Base-by-base conservation (phyloP, 1,140 invertebrate species). In the Samia ricini region DNA sequence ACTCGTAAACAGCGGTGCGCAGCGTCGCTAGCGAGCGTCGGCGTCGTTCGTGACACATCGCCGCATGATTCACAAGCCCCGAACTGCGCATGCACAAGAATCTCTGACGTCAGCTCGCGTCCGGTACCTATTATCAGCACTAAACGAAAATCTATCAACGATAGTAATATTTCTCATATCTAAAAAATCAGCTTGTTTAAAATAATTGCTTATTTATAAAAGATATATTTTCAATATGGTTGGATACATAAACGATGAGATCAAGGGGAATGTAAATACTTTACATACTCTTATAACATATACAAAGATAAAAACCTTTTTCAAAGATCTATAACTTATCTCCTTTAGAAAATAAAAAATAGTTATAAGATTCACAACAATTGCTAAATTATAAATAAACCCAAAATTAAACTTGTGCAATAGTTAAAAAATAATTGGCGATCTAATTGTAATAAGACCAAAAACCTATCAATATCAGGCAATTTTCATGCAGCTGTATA, bases 41-140 rank as follows among this genome's bases (percentile, higher is more conserved):
- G 54, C 64, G 69, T 59, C 65, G 70, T 49, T 63, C 74, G 76
- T 83, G 82, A 83, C 82, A 83, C 83, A 85, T 84, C 79, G 74
- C 56, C 72, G 76, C 74, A 72, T 83, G 84, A 87, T 77, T 87
- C 84, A 87, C 71, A 72, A 63, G 63, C 63, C 21, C 58, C 61
- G 66, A 49, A 57, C 68, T 69, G 74, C 74, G 77, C 76, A 77
- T 68, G 71, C 76, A 72, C 79, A 83, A 75, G 76, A 76, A 81
- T 79, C 74, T 66, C 64, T 87, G 84, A 87, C 84, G 84, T 87
- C 84, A 87, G 61, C 72, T 33, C 60, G 69, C 76, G 82, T 83
- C 80, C 79, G 79, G 83, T 63, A 63, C 59, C 62, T 79, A 79
- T 79, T 64, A 63, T 69, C 68, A 60, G 63, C 23, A 64, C 33